Percentiles rank a stretch among this genome's conserved stretches.
phyloP scores from a whole-genome alignment of 2,888 invertebrate genomes.

The Tetrapedia diversipes region DNA sequence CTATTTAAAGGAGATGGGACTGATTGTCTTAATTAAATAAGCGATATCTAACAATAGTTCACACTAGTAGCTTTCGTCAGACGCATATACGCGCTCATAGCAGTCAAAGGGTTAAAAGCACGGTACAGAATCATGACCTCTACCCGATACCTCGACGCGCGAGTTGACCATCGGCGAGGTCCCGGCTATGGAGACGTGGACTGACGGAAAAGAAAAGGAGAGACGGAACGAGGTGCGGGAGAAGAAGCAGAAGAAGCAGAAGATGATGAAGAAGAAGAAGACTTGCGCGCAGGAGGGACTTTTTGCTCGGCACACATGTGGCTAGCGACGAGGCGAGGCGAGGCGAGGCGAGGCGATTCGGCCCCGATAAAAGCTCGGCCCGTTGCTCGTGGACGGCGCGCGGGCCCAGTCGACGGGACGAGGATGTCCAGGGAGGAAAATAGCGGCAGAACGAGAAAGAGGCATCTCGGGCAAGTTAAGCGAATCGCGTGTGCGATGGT shows the following conservation, averaged over 20 bases:
- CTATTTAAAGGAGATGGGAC: no score
- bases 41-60: no score
- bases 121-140: no score
- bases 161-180: constrained; percentile 65
- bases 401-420: neutral
- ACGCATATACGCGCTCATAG: no score
- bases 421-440: neutral
- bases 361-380: constrained; percentile 75
- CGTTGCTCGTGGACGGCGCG: constrained; percentile 48
- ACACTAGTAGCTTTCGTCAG: no score
- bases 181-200: neutral
- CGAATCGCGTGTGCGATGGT: constrained; percentile 81
- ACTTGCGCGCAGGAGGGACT: constrained; percentile 69
- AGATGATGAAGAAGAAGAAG: constrained; percentile 41
- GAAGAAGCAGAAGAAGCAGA: constrained; percentile 15
- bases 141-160: neutral
- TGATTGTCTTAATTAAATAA: no score
- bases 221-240: constrained; percentile 18
- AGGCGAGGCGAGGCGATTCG: constrained; percentile 73
- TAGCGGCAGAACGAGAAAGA: constrained; percentile 49
- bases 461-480: constrained; percentile 75
- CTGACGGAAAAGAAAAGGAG: neutral
- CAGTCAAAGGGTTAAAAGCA: no score
- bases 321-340: constrained; percentile 69
- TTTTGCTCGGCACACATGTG: constrained; percentile 79